phyloP scores from a whole-genome alignment of 2,113 vertebrate genomes.

The Ibidorhyncha struthersii region DNA sequence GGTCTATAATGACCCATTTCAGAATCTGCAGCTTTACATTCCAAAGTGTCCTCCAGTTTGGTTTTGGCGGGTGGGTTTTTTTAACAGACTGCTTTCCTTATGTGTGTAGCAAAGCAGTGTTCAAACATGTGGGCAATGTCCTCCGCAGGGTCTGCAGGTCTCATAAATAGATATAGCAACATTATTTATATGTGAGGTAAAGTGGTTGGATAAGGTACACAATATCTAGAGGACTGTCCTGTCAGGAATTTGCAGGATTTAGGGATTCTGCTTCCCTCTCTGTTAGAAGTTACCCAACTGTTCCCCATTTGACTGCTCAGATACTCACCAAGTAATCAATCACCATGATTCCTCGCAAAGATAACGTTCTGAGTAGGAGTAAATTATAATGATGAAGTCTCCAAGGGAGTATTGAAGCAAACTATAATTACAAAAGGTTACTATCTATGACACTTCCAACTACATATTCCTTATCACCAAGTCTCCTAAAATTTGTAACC shows the following conservation, averaged over 20 bases:
- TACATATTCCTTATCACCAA: not conserved
- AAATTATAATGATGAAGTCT: slow-evolving; percentile 29
- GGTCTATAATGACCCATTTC: not conserved
- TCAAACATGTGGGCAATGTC: not conserved
- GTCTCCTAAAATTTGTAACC: not conserved
- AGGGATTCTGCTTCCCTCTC: not conserved
- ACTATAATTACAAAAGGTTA: slow-evolving; percentile 5
- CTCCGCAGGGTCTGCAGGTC: not conserved
- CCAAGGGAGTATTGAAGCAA: slow-evolving; percentile 32
- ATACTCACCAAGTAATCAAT: not conserved
- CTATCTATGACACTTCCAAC: not conserved
- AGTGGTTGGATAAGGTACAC: not conserved
- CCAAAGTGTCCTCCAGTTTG: not conserved
- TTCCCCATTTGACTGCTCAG: not conserved
- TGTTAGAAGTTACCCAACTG: not conserved
- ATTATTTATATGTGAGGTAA: not conserved
- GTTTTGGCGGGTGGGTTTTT: not conserved
- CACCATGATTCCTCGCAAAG: not conserved
- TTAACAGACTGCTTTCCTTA: not conserved
- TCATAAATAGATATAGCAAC: not conserved
- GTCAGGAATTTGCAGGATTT: not conserved
- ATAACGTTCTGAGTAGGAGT: not conserved
- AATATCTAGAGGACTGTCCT: not conserved
- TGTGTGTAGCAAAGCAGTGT: not conserved
- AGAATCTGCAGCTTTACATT: not conserved